Conservation (phyloP, 2,113 vertebrate species). For the Bucco capensis region DNA sequence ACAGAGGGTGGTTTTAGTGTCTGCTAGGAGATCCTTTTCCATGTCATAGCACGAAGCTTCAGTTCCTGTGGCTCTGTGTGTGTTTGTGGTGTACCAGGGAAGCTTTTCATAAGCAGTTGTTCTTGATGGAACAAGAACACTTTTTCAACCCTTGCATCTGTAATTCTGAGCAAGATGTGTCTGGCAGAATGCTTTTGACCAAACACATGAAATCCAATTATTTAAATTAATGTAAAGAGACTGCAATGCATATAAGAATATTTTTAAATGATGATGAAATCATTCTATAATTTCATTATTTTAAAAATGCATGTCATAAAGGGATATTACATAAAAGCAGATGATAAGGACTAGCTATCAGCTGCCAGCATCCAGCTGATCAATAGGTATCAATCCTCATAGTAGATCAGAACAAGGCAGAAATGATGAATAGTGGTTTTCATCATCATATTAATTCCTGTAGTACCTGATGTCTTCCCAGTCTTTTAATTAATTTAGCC, state of each 20-base stretch:
- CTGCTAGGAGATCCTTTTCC: not conserved
- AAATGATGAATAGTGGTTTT: not conserved
- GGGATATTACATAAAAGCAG: not conserved
- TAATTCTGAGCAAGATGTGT: fast-evolving
- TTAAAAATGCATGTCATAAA: not conserved
- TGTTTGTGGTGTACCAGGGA: not conserved
- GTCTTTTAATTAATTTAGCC: not conserved
- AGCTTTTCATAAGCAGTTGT: not conserved
- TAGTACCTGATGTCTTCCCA: not conserved
- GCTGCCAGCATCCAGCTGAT: not conserved
- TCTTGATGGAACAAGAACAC: not conserved
- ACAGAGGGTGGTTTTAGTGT: not conserved
- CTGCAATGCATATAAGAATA: not conserved
- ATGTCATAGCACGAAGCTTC: not conserved
- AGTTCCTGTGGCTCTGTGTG: fast-evolving
- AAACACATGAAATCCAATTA: not conserved
- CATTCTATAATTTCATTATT: too few species aligned
- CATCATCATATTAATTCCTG: not conserved
- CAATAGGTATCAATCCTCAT: not conserved
- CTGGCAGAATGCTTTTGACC: not conserved
- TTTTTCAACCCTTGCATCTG: not conserved
- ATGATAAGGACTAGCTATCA: not conserved
- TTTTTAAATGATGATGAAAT: not conserved
- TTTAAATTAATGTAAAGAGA: not conserved
- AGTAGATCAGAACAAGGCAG: not conserved